Percentiles rank a stretch among this genome's conserved stretches.
phyloP scores from a whole-genome alignment of 1,140 invertebrate genomes.

The Acromyrmex heyeri region DNA sequence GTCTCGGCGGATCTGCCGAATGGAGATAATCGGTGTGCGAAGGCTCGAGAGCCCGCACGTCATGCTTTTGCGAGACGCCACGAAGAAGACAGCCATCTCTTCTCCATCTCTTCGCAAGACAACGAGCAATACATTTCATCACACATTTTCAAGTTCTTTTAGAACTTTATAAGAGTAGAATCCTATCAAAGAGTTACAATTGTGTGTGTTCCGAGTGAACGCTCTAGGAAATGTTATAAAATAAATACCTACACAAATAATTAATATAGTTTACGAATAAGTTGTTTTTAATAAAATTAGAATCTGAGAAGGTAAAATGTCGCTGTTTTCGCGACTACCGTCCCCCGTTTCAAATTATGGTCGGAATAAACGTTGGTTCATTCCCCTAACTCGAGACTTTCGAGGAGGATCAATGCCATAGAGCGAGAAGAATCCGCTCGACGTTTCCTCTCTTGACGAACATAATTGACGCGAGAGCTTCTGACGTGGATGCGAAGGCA shows the following conservation, averaged over 20 bases:
- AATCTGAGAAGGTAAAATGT: background rate
- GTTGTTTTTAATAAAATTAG: background rate
- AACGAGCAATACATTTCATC: too few species aligned
- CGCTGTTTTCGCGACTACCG: background rate
- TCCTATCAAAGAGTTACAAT: background rate
- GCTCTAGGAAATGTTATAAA: background rate
- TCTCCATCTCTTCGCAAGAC: background rate
- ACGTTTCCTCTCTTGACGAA: constrained; percentile 63
- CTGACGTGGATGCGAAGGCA: constrained; percentile 32
- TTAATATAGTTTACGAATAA: background rate
- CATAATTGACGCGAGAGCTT: constrained; percentile 70
- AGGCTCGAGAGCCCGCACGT: constrained; percentile 61
- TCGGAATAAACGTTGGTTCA: constrained; percentile 27
- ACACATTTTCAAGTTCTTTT: background rate
- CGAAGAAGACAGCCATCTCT: background rate
- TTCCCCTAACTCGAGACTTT: constrained; percentile 36
- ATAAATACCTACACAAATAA: background rate
- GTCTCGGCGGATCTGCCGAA: constrained; percentile 81
- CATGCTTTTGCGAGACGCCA: constrained; percentile 26
- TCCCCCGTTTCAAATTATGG: background rate
- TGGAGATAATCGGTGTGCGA: constrained; percentile 81
- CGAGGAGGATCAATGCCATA: constrained; percentile 41
- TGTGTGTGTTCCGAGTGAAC: too few species aligned
- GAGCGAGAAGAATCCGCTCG: constrained; percentile 53
- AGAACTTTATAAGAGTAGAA: background rate